Evolutionary conservation across 1,140 invertebrate species (phyloP), one percentile per base, ranked within the genome.

Genomic region (Ostrea edulis): DNA sequence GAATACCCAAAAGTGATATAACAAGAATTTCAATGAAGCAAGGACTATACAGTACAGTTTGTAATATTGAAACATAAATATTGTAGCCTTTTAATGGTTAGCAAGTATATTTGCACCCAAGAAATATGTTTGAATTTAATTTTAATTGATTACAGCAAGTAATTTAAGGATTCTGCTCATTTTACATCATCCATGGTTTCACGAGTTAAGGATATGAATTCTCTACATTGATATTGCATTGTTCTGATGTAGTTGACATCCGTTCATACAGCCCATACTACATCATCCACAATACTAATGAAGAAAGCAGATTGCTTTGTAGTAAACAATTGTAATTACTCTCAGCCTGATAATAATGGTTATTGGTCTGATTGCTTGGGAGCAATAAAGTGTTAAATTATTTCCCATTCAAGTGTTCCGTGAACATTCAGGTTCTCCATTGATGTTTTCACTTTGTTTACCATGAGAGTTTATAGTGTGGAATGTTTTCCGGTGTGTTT

Each of bases 381-480:
- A 29, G 68, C 29, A 29, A 25, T 29, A 25, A 77, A 29, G 22
- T 77, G 22, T 77, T 14, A 9, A 77, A 29, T 77, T 77, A 25
- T 25, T 29, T 77, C 29, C 25, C 9, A 29, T 77, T 29, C 12
- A 29, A 77, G 68, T 77, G 9, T 29, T 77, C 68, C 35, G 25
- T 77, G 22, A 29, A 29, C 35, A 29, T 29, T 25, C 11, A 25
- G 25, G 9, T 71, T 77, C 2, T 9, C 0, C 29, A 77, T 77
- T 77, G 68, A 77, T 77, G 29, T 12, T 77, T 77, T 62, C 55
- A 20, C 55, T 62, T 17, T 77, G 68, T 77, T 77, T 77, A 77
- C 29, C 5, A 35, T 25, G 22, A 25, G 68, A 77, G 22, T 25
- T 77, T 29, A 77, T 35, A 77, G 11, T 12, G 29, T 29, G 68